Conservation (phyloP, 2,888 invertebrate species). For the Melanostoma scalare region DNA sequence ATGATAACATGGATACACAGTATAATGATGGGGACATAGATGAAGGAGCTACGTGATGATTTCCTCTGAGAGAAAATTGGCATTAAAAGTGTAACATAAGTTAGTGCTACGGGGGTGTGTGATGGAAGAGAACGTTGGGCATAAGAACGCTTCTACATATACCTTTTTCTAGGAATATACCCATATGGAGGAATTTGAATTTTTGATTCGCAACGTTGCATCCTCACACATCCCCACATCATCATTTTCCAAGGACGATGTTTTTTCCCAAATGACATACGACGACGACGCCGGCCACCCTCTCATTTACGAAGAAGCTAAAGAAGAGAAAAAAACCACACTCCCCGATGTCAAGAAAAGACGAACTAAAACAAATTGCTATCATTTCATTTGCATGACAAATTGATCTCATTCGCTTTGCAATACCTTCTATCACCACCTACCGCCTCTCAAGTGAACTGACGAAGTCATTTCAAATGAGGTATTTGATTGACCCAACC, state of each 20-base stretch:
- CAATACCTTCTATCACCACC: not conserved
- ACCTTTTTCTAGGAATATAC: constrained; percentile 29
- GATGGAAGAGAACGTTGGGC: constrained; percentile 11
- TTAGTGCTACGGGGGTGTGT: constrained; percentile 1
- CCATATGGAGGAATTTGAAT: constrained; percentile 61
- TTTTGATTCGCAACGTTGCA: constrained; percentile 35
- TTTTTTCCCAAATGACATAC: not conserved
- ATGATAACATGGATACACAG: not conserved
- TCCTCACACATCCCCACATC: not conserved
- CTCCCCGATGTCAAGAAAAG: constrained; percentile 2
- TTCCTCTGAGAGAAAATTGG: constrained; percentile 19
- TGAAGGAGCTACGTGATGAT: constrained; percentile 24
- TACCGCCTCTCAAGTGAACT: not conserved
- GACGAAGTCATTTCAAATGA: constrained; percentile 51
- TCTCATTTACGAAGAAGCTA: too few relatives aligned
- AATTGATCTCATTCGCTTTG: constrained; percentile 36
- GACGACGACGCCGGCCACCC: not conserved
- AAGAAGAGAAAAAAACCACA: not conserved
- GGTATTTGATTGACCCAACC: constrained; percentile 50
- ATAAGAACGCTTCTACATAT: too few relatives aligned
- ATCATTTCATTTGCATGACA: constrained; percentile 54
- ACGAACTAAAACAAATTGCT: constrained; percentile 37
- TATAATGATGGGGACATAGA: not conserved
- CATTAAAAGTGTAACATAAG: constrained; percentile 29
- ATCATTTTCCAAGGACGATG: constrained; percentile 20